A percentile compares a stretch with the other conserved stretches of the same genome.
These are phyloP conservation scores for Chloromyia formosa DNA, from an alignment of 2,888 invertebrate species.

Conservation along the genomic window DNA sequence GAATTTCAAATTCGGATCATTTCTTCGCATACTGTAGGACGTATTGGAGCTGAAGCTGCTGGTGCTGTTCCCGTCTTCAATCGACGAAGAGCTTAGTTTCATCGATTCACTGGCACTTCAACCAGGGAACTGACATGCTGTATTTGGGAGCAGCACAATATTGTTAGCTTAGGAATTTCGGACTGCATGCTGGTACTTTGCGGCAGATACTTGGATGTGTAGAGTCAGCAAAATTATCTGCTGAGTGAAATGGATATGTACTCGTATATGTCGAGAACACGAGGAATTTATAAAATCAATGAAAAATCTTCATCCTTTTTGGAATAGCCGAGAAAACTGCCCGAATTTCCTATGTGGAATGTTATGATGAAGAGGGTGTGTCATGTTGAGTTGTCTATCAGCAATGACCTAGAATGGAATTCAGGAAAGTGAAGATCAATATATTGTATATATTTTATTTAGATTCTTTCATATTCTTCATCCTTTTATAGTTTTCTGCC, in stretches of 20 bases:
- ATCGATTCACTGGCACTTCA: neutral
- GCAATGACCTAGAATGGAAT: no score
- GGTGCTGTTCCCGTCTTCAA: neutral
- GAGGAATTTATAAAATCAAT: neutral
- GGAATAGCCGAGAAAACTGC: neutral
- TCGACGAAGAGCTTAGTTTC: neutral
- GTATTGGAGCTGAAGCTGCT: no score
- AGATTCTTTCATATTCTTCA: no score
- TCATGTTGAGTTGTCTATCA: no score
- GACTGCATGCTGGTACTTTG: neutral
- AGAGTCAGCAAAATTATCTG: neutral
- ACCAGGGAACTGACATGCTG: neutral
- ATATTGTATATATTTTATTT: no score
- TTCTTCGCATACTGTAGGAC: neutral
- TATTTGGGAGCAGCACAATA: neutral
- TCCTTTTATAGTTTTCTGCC: no score
- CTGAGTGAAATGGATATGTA: neutral
- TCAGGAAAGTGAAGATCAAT: no score
- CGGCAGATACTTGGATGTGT: neutral
- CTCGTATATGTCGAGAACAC: neutral
- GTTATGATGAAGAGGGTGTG: no score
- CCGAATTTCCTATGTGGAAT: neutral
- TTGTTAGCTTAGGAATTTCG: neutral
- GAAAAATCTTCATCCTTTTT: neutral
- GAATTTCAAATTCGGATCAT: slow-evolving; percentile 30